Base-by-base conservation (phyloP, 2,797 vertebrate genomes). In the Lithobates sylvaticus region DNA sequence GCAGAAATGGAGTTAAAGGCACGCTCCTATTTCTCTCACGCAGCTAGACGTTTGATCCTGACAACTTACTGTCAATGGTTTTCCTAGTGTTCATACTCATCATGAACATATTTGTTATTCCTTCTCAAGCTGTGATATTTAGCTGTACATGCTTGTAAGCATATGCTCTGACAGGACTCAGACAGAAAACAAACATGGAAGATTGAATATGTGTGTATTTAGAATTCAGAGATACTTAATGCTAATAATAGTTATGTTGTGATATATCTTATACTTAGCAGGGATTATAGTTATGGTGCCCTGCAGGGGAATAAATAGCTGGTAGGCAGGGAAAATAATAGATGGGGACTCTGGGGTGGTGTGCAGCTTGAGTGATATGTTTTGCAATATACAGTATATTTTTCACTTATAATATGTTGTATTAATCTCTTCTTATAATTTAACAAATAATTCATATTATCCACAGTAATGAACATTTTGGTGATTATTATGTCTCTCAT, bases 101-200 rank as follows among this genome's bases (percentile, higher is more conserved):
- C 74, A 58, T 8, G 75, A 61, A 77, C 29, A 23, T 67, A 42
- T 67, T 78, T 67, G 69, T 44, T 47, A 81, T 72, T 82, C 71
- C 32, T 10, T 65, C 21, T 73, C 69, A 58, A 61, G 70, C 34
- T 71, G 67, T 81, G 78, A 81, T 81, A 70, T 71, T 76, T 61
- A 76, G 61, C 65, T 78, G 36, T 78, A 65, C 58, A 72, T 27
- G 34, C 39, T 76, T 15, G 47, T 34, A 84, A 68, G 42, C 7
- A 84, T 84, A 76, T 84, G 23, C 67, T 76, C 61, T 76, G 39
- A 74, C n/a, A 27, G 21, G 54, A 65, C 39, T 58, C 50, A 54
- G 15, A 54, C 50, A 26, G 58, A 83, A 74, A 83, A 76, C n/a
- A 82, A 73, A 71, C 26, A 16, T 13, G 42, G 27, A 79, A 10